These are phyloP conservation scores for Apodemia mormo DNA, from an alignment of 2,888 invertebrate species.

Conservation along the genomic window DNA sequence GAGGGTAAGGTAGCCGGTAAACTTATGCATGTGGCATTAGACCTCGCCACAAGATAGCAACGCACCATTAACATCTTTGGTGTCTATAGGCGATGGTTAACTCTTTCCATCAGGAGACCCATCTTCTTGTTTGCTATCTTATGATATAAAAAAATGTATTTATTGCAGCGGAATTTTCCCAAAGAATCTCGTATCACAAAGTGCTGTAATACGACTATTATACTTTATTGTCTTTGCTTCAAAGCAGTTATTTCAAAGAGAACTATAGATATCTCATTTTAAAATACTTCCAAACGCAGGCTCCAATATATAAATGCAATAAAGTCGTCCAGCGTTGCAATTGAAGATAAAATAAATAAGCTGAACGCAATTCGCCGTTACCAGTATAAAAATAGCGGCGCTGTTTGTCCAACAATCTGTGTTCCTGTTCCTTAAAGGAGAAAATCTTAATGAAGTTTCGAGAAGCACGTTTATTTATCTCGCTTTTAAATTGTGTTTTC, in stretches of 20 bases:
- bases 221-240: background rate
- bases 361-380: slow-evolving; percentile 15
- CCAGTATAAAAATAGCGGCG: slow-evolving; percentile 13
- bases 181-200: no score
- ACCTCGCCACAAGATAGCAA: no score
- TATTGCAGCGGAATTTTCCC: no score
- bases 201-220: no score
- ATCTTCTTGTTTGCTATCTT: no score
- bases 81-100: no score
- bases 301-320: background rate
- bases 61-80: no score
- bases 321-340: slow-evolving; percentile 3
- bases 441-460: slow-evolving; percentile 11
- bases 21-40: no score
- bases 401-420: slow-evolving; percentile 14
- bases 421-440: slow-evolving; percentile 12
- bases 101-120: no score
- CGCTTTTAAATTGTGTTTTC: background rate
- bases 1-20: no score
- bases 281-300: background rate
- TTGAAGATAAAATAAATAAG: slow-evolving; percentile 14
- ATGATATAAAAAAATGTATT: no score
- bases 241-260: background rate
- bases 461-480: slow-evolving; percentile 2
- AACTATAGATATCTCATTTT: background rate